These are phyloP conservation scores for Anneissia japonica DNA, from an alignment of 35 echinoderm and acorn worm genomes.

Conservation along the genomic window DNA sequence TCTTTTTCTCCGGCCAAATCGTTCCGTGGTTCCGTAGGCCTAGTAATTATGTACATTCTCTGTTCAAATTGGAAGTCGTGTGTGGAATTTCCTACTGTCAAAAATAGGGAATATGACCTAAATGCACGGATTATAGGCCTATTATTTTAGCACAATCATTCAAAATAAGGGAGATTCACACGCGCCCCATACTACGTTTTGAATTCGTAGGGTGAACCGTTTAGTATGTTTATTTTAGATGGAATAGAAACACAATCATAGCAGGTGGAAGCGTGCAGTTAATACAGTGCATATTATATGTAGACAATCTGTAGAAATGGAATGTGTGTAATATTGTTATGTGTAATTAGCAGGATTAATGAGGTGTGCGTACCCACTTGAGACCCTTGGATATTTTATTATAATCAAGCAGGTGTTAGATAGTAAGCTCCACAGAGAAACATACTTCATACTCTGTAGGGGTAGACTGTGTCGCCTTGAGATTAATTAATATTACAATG, in stretches of 20 bases:
- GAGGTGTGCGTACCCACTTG: neutral
- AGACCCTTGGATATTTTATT: neutral
- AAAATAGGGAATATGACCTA: no score
- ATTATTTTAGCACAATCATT: no score
- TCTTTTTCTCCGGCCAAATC: no score
- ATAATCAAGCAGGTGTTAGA: neutral
- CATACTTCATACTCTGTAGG: neutral
- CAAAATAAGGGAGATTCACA: no score
- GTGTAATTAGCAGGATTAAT: neutral
- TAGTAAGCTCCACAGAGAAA: neutral
- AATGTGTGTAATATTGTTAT: neutral
- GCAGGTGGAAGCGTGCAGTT: neutral
- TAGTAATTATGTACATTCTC: no score
- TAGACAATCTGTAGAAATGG: neutral
- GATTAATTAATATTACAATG: no score
- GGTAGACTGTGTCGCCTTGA: no score
- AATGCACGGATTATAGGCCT: no score
- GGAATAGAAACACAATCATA: neutral
- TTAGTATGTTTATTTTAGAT: neutral
- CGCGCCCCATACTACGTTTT: neutral
- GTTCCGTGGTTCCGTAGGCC: no score
- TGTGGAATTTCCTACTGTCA: no score
- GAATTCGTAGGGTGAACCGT: neutral
- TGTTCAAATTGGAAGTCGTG: no score
- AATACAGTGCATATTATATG: neutral